phyloP scores from a whole-genome alignment of 2,113 vertebrate species.

The Oreochromis tanganicae region DNA sequence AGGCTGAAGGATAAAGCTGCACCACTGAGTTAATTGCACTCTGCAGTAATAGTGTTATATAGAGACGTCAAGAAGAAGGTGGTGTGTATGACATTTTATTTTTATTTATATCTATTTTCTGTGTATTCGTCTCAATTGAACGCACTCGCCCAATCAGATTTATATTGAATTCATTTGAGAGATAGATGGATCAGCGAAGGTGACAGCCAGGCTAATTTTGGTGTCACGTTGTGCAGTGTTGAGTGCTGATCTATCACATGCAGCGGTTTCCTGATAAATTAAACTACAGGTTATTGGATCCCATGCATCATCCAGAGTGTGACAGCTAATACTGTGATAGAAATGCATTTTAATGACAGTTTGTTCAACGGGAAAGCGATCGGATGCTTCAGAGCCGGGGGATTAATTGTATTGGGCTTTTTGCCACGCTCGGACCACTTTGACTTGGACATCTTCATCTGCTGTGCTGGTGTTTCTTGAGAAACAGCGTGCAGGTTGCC shows the following conservation, averaged over 20 bases:
- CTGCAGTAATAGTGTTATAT: background rate
- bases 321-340: slow-evolving; percentile 35
- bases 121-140: background rate
- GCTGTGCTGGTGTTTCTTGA: background rate
- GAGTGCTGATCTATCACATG: slow-evolving; percentile 31
- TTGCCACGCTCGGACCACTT: background rate
- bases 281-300: slow-evolving; percentile 50
- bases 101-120: background rate
- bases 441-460: background rate
- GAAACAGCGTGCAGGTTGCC: background rate
- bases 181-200: background rate
- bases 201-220: slow-evolving; percentile 28
- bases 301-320: slow-evolving; percentile 34
- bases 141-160: background rate
- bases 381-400: background rate
- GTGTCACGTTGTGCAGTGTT: background rate
- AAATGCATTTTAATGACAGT: slow-evolving; percentile 31
- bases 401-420: slow-evolving; percentile 6
- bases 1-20: background rate
- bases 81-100: background rate
- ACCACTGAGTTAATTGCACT: background rate
- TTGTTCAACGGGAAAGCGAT: slow-evolving; percentile 1
- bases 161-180: background rate
- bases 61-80: background rate
- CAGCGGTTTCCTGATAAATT: slow-evolving; percentile 21